Evolutionary conservation across 2,113 vertebrate genomes (phyloP).

Genomic region (Thamnaconus septentrionalis): DNA sequence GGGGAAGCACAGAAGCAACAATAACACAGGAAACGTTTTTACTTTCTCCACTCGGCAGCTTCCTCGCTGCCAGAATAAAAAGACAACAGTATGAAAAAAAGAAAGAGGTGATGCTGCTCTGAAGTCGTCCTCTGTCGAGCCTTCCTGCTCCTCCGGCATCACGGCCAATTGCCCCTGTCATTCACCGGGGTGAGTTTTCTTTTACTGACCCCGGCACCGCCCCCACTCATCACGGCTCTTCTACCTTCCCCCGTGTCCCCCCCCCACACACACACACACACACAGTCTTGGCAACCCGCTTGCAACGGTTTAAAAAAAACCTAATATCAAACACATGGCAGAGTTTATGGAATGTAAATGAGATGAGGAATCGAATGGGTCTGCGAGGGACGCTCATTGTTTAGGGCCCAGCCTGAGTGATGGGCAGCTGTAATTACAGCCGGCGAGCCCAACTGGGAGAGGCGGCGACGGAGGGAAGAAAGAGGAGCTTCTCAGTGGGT

Average conservation of each 20-base stretch:
- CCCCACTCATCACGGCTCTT: conserved; percentile 8
- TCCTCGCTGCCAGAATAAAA: conserved; percentile 49
- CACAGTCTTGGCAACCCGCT: conserved; percentile 31
- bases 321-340: conserved; percentile 76
- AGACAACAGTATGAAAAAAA: conserved; percentile 28
- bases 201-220: neutral
- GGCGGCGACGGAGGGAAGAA: conserved; percentile 21
- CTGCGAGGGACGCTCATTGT: conserved; percentile 47
- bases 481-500: conserved; percentile 45
- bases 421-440: conserved; percentile 61
- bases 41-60: conserved; percentile 45
- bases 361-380: conserved; percentile 77
- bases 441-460: conserved; percentile 27
- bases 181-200: conserved; percentile 48
- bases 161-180: conserved; percentile 64
- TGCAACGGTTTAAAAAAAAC: conserved; percentile 68
- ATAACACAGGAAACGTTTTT: conserved; percentile 51
- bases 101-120: conserved; percentile 32
- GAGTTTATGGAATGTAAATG: conserved; percentile 74
- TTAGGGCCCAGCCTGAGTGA: conserved; percentile 51
- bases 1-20: conserved; percentile 34
- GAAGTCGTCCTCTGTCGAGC: conserved; percentile 15
- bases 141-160: conserved; percentile 23
- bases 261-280: neutral
- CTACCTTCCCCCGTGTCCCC: conserved; percentile 61